A percentile compares a stretch with the other conserved stretches of the same genome.
Conservation (phyloP, 2,797 vertebrate species). For the Scarus forsteni region DNA sequence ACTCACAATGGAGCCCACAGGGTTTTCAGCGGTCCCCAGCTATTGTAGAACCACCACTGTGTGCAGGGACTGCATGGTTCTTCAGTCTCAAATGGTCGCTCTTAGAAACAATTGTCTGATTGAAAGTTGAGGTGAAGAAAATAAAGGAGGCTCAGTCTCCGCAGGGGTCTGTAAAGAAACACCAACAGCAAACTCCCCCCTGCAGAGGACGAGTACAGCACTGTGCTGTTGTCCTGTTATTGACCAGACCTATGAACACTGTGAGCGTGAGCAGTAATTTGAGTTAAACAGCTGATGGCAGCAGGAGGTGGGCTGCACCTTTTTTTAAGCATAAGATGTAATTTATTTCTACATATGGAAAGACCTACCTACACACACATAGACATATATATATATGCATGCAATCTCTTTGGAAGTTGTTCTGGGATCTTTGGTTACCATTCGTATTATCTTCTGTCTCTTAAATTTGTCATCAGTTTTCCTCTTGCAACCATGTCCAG, state of each 20-base stretch:
- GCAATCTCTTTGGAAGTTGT: too few species aligned
- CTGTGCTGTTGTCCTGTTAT: conserved; percentile 10
- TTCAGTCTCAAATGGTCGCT: conserved; percentile 75
- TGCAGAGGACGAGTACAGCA: conserved; percentile 1
- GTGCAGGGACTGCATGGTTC: conserved; percentile 71
- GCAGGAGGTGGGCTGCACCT: not conserved
- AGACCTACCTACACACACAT: too few species aligned
- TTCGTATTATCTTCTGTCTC: too few species aligned
- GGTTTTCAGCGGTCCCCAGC: conserved; percentile 56
- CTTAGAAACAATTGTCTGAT: conserved; percentile 78
- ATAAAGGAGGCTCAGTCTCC: conserved; percentile 59
- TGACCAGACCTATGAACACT: conserved; percentile 22
- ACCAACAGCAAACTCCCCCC: conserved; percentile 22
- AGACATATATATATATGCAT: too few species aligned
- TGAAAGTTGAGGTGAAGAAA: conserved; percentile 60
- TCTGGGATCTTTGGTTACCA: too few species aligned
- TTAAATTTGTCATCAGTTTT: too few species aligned
- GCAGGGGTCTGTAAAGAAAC: conserved; percentile 42
- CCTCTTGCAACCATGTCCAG: too few species aligned
- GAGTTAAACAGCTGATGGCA: conserved; percentile 8
- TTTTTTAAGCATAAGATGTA: too few species aligned
- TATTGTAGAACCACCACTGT: conserved; percentile 58
- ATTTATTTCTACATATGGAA: too few species aligned
- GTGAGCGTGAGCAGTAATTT: conserved; percentile 14
- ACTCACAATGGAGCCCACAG: conserved; percentile 58